Evolutionary conservation across 37 sponge, comb jelly and placozoan genomes (phyloP).

Genomic region (Theonella swinhoei): DNA sequence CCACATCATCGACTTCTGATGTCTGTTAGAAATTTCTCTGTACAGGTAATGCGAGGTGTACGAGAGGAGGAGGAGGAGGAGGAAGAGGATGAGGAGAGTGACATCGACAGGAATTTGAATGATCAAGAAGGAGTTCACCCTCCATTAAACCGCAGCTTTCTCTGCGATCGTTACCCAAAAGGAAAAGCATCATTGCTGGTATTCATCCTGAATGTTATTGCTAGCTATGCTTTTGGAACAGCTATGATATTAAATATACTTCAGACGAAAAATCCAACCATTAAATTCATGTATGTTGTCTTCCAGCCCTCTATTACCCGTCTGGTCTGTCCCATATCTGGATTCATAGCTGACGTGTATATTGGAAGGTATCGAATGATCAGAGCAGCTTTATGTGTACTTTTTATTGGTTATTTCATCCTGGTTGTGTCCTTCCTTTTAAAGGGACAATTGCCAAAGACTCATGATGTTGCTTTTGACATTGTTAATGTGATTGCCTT

Average conservation of each 20-base stretch:
- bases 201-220: conserved; percentile 6
- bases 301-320: no score
- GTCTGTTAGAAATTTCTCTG: neutral
- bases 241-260: neutral
- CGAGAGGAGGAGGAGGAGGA: neutral
- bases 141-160: neutral
- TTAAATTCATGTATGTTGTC: no score
- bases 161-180: neutral
- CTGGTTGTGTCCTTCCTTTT: neutral
- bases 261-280: no score
- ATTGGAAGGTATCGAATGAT: neutral
- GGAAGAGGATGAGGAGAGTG: neutral
- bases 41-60: neutral
- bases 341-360: neutral
- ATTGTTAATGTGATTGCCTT: neutral
- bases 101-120: neutral
- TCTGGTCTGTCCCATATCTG: neutral
- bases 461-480: no score
- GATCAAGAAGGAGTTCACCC: no score
- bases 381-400: neutral
- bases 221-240: conserved; percentile 1
- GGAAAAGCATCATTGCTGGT: neutral
- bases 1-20: no score
- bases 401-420: neutral
- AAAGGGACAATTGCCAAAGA: no score